Conservation (phyloP, 2,797 vertebrate genomes). For the Carcharodon carcharias region DNA sequence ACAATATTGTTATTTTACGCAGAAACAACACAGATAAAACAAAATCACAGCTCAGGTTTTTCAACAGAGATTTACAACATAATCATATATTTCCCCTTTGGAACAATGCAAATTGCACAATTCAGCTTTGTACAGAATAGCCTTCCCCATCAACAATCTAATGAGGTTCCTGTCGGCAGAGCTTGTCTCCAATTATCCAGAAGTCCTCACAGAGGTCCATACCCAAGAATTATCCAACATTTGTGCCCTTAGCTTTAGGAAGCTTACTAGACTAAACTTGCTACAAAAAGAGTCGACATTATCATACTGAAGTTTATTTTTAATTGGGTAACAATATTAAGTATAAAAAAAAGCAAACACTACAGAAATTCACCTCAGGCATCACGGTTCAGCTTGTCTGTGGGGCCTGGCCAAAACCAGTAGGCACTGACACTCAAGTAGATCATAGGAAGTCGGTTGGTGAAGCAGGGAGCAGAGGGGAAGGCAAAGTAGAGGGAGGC, state of each 20-base stretch:
- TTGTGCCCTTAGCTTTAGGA: not conserved
- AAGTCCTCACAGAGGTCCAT: not conserved
- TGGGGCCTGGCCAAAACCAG: not conserved
- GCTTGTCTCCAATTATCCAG: not conserved
- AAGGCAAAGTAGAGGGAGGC: not conserved
- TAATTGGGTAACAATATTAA: not conserved
- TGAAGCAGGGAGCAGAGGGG: too few species aligned
- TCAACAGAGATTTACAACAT: not conserved
- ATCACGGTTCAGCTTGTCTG: not conserved
- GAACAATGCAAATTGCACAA: not conserved
- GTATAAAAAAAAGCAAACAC: not conserved
- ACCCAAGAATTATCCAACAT: not conserved
- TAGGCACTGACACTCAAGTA: not conserved
- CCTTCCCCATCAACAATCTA: not conserved
- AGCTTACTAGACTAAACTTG: not conserved
- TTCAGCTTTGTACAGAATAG: not conserved
- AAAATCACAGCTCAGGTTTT: not conserved
- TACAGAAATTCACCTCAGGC: not conserved
- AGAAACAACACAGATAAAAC: not conserved
- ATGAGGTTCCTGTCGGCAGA: not conserved
- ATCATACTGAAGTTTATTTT: not conserved
- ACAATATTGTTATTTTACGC: not conserved
- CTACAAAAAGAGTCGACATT: not conserved
- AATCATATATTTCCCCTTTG: not conserved
- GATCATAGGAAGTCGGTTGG: not conserved